Conservation (phyloP, 2,888 invertebrate genomes). For the Eugnorisma glareosa region DNA sequence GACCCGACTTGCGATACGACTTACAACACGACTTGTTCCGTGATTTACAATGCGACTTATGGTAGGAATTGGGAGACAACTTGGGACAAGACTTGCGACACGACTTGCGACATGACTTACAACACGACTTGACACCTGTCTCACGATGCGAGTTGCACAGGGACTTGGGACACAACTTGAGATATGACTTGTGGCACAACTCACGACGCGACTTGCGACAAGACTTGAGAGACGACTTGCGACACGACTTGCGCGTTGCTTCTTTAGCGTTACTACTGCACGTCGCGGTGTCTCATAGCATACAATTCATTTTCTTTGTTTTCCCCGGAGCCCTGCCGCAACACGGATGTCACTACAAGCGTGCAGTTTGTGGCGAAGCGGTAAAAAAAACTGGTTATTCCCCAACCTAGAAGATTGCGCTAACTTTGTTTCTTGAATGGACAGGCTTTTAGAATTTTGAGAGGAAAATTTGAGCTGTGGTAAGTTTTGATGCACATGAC, state of each 20-base stretch:
- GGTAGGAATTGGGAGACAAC: too few relatives aligned
- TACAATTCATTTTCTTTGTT: background rate
- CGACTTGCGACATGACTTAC: background rate
- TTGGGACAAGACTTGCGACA: background rate
- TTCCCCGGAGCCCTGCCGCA: background rate
- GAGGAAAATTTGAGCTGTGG: background rate
- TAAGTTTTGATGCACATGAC: background rate
- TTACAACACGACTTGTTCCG: too few relatives aligned
- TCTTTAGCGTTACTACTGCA: background rate
- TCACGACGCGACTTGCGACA: background rate
- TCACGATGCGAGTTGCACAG: too few relatives aligned
- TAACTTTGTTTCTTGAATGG: background rate
- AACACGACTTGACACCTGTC: too few relatives aligned
- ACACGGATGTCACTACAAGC: background rate
- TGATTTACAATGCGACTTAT: background rate
- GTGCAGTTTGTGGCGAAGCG: background rate
- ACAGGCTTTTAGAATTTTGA: background rate
- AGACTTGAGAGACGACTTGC: too few relatives aligned
- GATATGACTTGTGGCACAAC: too few relatives aligned
- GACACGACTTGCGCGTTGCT: background rate
- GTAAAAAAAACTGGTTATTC: background rate
- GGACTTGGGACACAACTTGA: background rate
- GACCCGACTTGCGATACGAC: background rate
- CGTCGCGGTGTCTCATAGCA: background rate
- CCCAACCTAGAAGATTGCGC: background rate